Percentiles rank a stretch among this genome's conserved stretches.
Conservation (phyloP, 1,140 invertebrate species). For the Bombyx mori region ASM3026992v2 NC_085110.1:10475001-10475500, state of each 20-base stretch:
- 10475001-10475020: no score
- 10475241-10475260: conserved; percentile 31
- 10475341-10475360: conserved; percentile 47
- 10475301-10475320: conserved; percentile 31
- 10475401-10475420: conserved; percentile 37
- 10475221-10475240: conserved; percentile 53
- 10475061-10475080: conserved; percentile 28
- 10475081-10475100: conserved; percentile 31
- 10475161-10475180: conserved; percentile 10
- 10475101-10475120: conserved; percentile 9
- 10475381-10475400: conserved; percentile 36
- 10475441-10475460: conserved; percentile 17
- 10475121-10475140: conserved; percentile 28
- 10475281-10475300: conserved; percentile 22
- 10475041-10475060: neutral
- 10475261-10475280: conserved; percentile 39
- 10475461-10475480: conserved; percentile 1
- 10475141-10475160: conserved; percentile 33
- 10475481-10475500: no score
- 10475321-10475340: conserved; percentile 61
- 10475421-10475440: conserved; percentile 31
- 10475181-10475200: conserved; percentile 33
- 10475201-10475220: conserved; percentile 65
- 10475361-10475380: conserved; percentile 30
- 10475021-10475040: neutral